Evolutionary conservation across 2,888 invertebrate species (phyloP).

Genomic region (Phyllotreta striolata): DNA sequence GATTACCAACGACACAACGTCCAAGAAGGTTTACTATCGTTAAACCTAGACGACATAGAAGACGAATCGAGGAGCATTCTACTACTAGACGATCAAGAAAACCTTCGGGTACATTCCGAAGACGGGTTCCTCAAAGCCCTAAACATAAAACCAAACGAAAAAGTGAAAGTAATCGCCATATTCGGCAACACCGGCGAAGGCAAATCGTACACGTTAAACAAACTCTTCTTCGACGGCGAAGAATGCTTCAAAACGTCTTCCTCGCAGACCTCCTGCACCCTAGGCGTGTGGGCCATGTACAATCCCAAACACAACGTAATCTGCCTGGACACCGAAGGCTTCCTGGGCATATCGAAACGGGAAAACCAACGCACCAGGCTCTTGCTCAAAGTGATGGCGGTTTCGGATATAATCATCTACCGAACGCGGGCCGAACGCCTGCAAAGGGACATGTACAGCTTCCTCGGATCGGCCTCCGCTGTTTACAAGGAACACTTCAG

Average conservation of each 20-base stretch:
- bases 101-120: conserved; percentile 65
- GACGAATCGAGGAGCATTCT: conserved; percentile 62
- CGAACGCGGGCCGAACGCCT: conserved; percentile 78
- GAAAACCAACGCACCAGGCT: conserved; percentile 73
- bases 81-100: conserved; percentile 70
- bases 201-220: conserved; percentile 81
- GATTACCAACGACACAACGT: conserved; percentile 1
- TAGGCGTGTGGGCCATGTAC: conserved; percentile 81
- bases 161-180: conserved; percentile 82
- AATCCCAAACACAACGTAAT: conserved; percentile 71
- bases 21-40: conserved; percentile 40
- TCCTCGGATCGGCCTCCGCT: conserved; percentile 78
- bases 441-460: conserved; percentile 78
- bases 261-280: conserved; percentile 74
- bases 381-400: conserved; percentile 79
- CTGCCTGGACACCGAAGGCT: conserved; percentile 83
- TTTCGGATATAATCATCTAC: conserved; percentile 82
- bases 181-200: conserved; percentile 88
- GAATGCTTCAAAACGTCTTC: conserved; percentile 72
- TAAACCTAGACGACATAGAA: conserved; percentile 43
- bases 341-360: conserved; percentile 67
- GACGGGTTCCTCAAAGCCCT: conserved; percentile 65
- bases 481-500: conserved; percentile 79
- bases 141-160: conserved; percentile 62
- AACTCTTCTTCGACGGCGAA: conserved; percentile 70